Evolutionary conservation across 2,113 vertebrate genomes (phyloP), one percentile per base, ranked within the genome.

Genomic region (Strix uralensis): DNA sequence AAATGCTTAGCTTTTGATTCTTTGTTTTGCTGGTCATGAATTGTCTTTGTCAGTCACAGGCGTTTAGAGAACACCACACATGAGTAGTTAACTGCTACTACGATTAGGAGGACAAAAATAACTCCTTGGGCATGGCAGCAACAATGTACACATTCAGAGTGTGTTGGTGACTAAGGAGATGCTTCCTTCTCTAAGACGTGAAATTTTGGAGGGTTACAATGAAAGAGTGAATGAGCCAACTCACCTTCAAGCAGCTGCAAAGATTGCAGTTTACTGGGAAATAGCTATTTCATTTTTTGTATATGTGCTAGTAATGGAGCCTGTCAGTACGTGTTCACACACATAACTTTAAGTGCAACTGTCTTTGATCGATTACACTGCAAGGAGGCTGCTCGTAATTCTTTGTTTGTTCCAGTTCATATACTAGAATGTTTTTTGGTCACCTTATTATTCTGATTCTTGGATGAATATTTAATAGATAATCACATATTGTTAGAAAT

Each of bases 401-500:
- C 84, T 90, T 63, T 79, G 4, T 86, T 89, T 96, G 90, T 86
- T 49, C 65, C 80, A 74, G 57, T 96, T 84, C 44, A 80, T 85
- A 54, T 81, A 88, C 89, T 54, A 70, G 71, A 84, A 38, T 3
- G 13, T 44, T 59, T 85, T 78, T 87, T 88, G 69, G 65, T 86
- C 94, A 91, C 77, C 67, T 92, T 94, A 94, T 94, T 97, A 93
- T 96, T 98, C 81, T 95, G 47, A 80, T 92, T 77, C n/a, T 75
- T 96, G 71, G 32, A 70, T 94, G 92, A 91, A 96, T 91, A 61
- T 92, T 85, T 82, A 96, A 95, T 94, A 98, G 90, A 88, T 96
- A 97, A 97, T 96, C 71, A 66, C 34, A n/a, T 97, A 94, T 88
- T 92, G 97, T 96, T 95, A 96, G 93, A 97, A 96, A 95, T 95